These are phyloP conservation scores for Mylabris sibirica DNA, from an alignment of 2,888 invertebrate species.

Conservation along the genomic window DNA sequence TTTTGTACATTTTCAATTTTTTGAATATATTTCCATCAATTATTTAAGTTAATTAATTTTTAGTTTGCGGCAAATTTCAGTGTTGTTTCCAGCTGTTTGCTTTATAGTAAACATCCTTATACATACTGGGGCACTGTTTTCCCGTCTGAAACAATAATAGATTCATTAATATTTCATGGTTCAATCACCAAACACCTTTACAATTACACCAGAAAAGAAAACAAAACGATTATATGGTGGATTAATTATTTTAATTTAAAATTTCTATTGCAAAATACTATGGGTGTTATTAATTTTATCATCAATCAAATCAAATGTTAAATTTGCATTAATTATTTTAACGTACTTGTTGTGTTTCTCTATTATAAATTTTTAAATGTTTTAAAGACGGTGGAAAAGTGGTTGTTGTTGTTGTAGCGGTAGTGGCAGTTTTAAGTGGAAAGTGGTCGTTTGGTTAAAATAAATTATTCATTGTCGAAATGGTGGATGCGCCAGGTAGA, in stretches of 20 bases:
- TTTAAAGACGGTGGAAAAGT: too few relatives aligned
- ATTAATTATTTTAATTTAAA: background rate
- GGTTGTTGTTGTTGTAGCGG: background rate
- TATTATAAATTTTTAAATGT: background rate
- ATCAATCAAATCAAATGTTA: background rate
- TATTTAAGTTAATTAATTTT: too few relatives aligned
- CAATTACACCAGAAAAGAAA: too few relatives aligned
- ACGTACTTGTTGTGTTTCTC: background rate
- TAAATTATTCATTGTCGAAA: constrained; percentile 1
- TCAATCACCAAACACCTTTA: constrained; percentile 3
- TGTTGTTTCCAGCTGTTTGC: constrained; percentile 91
- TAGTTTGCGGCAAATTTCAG: constrained; percentile 58
- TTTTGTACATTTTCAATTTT: background rate
- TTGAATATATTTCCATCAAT: constrained; percentile 27
- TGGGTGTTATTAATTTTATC: background rate
- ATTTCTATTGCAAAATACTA: constrained; percentile 8
- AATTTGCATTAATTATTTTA: background rate
- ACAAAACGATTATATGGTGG: too few relatives aligned
- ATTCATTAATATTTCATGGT: constrained; percentile 10
- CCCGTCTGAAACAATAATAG: constrained; percentile 69
- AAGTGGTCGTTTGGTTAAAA: constrained; percentile 1
- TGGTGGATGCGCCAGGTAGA: background rate
- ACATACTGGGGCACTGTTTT: constrained; percentile 91
- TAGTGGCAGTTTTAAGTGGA: background rate
- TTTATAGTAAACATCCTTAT: constrained; percentile 91